Base-by-base conservation (phyloP, 35 echinoderm and acorn worm species). In the Hemicentrotus pulcherrimus region DNA sequence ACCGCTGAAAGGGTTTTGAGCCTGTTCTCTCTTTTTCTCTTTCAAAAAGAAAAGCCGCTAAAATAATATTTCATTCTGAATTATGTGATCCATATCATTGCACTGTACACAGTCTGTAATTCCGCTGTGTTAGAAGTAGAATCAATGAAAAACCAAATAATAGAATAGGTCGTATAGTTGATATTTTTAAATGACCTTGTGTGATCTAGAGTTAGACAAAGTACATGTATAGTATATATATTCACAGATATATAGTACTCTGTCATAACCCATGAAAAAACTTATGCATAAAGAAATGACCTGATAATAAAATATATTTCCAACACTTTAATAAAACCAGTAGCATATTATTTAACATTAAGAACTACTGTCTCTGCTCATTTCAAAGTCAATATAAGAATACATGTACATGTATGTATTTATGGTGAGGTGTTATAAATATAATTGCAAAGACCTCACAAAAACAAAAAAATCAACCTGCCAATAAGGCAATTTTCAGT, bases 21-120 rank as follows among this genome's bases (percentile, higher is more conserved):
- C 28, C 65, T 19, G 19, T 70, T 28, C 61, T 70, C 61, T 18
- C 61, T 70, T 70, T 78, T 59, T n/a, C 28, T 4, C 28, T 78
- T 78, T 78, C 65, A 78, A 8, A n/a, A 78, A n/a, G 65, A 78
- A 78, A 78, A 78, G 65, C 65, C 65, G 65, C 65, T 78, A 78
- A 78, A 78, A 78, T 78, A 78, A 78, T 78, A 78, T 78, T 78
- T 78, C 65, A 78, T n/a, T 78, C 65, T 78, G 65, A 22, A 78
- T 78, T 78, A 78, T 78, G 65, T 78, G 65, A 78, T 78, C 65
- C 65, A 78, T 78, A 78, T 78, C 65, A 78, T 78, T 78, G 24
- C 19, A 78, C 52, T 7, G 65, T 78, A 78, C 28, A 78, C 65
- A 78, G 24, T 78, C 22, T 78, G 28, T 78, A 78, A 78, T 28